Evolutionary conservation across 2,888 invertebrate genomes (phyloP).

Genomic region (Apantesis nais): DNA sequence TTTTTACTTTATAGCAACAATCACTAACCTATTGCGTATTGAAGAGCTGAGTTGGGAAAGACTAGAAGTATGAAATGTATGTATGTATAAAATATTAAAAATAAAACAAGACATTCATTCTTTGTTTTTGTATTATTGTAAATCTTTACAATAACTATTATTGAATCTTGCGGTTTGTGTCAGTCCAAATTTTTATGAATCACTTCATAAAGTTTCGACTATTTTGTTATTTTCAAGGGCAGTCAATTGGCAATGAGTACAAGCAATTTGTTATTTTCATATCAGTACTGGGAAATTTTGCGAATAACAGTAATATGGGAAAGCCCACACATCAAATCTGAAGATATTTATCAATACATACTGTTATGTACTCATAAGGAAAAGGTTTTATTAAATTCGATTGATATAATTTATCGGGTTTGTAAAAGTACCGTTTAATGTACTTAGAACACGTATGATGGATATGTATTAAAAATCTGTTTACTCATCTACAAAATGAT

Average conservation of each 20-base stretch:
- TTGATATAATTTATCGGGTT: not conserved
- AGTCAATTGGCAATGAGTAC: not conserved
- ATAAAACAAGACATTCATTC: too few relatives aligned
- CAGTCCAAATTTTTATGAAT: too few relatives aligned
- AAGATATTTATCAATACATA: not conserved
- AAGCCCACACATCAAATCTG: slow-evolving; percentile 3
- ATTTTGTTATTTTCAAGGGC: not conserved
- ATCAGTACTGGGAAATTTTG: not conserved
- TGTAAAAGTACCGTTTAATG: not conserved
- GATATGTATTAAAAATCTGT: not conserved
- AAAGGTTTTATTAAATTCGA: not conserved
- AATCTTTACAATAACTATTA: not conserved
- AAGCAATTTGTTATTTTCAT: not conserved
- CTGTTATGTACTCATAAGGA: not conserved
- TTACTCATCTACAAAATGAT: not conserved
- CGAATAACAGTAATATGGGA: not conserved
- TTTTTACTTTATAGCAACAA: too few relatives aligned
- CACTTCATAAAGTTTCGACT: not conserved
- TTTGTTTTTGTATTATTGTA: too few relatives aligned
- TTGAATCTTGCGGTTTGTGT: not conserved
- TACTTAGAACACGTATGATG: not conserved
- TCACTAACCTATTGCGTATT: too few relatives aligned
- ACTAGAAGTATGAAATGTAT: too few relatives aligned
- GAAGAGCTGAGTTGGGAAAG: too few relatives aligned
- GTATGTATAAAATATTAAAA: too few relatives aligned